phyloP scores from a whole-genome alignment of 2,888 invertebrate genomes.

The Mesoligia furuncula region DNA sequence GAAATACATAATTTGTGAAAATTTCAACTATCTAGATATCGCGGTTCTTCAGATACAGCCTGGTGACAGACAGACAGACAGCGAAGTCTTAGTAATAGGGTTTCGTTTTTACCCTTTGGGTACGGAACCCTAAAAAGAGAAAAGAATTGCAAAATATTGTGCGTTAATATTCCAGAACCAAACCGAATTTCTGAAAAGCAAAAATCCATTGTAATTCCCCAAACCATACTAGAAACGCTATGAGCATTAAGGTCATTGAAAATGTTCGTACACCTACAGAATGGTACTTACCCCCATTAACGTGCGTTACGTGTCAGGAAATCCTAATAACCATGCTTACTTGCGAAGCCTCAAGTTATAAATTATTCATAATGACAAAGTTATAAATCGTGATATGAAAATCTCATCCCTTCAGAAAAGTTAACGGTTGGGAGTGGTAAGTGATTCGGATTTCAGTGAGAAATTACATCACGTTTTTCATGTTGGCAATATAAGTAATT shows the following conservation, averaged over 20 bases:
- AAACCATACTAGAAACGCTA: conserved; percentile 9
- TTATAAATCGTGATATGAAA: conserved; percentile 58
- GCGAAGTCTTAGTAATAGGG: too few species aligned
- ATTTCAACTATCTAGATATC: too few species aligned
- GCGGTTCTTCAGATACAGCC: too few species aligned
- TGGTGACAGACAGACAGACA: too few species aligned
- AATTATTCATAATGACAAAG: conserved; percentile 63
- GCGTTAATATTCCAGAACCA: background rate
- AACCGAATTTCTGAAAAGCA: background rate
- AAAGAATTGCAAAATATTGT: background rate
- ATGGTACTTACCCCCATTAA: conserved; percentile 18
- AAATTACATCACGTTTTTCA: conserved; percentile 1
- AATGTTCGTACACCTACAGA: conserved; percentile 31
- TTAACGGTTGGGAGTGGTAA: conserved; percentile 34
- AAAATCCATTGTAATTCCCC: background rate
- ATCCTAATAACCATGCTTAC: conserved; percentile 61
- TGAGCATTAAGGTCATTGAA: conserved; percentile 46
- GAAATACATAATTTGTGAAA: too few species aligned
- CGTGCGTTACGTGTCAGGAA: conserved; percentile 54
- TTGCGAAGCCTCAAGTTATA: conserved; percentile 43
- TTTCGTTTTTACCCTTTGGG: too few species aligned
- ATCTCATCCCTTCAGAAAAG: conserved; percentile 44
- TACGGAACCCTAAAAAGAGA: too few species aligned
- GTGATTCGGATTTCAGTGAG: conserved; percentile 40
- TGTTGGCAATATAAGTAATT: too few species aligned